Base-by-base conservation (phyloP, 2,113 vertebrate genomes). In the Entelurus aequoreus region DNA sequence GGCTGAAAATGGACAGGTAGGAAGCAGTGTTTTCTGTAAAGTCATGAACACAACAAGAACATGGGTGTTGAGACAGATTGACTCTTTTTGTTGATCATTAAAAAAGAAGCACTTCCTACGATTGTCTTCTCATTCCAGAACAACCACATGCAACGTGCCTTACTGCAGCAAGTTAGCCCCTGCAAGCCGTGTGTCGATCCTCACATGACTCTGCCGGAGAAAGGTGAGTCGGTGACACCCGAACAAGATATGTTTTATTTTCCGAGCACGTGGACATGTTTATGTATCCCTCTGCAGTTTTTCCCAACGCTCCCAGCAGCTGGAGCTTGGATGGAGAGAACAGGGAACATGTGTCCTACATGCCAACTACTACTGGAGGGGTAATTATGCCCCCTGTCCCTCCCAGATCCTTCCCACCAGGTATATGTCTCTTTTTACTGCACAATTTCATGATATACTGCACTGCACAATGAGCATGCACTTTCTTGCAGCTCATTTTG, bases 111-210 rank as follows among this genome's bases (percentile, higher is more conserved):
- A 21, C 57, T 19, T 2, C 54, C 48, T 7, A 16, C 51, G n/a
- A 47, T 36, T 15, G 21, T 48, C 14, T 48, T 50, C 72, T 65
- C 58, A 71, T 76, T 60, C 40, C 79, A 98, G 96, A 94, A 93
- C 81, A 93, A 94, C 70, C 94, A 92, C 79, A 94, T 95, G 90
- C 96, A 96, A 86, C 92, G 94, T 81, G 94, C 95, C 79, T 91
- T 98, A 83, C 90, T 96, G 71, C 96, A 99, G 82, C 96, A 99
- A 84, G 93, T 95, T 70, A 94, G 96, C 79, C 92, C 95, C 2
- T 96, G 96, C 87, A 99, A 98, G 87, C 96, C 95, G 16, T 98
- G 95, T 84, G 90, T 91, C 58, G 96, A 98, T 69, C 92, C 94
- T 72, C 95, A 96, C 80, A 90, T 94, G 69, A 94, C 88, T 66